Evolutionary conservation across 2,797 vertebrate genomes (phyloP).

Genomic region (Oophaga sylvatica): DNA sequence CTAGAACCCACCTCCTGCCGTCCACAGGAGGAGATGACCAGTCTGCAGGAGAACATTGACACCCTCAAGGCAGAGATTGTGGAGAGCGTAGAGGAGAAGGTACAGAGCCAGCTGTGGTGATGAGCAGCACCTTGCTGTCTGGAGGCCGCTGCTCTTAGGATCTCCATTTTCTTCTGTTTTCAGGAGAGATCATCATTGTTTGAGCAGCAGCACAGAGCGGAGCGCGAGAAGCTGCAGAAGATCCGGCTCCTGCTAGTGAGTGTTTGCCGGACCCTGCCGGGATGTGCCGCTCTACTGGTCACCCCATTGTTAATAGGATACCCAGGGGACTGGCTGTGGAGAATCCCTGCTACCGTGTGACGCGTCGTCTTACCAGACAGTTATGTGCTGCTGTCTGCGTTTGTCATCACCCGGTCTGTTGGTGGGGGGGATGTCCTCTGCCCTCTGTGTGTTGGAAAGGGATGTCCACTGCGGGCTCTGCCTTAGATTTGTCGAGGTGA

Average conservation of each 20-base stretch:
- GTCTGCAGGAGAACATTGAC: constrained; percentile 88
- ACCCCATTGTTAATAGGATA: too few relatives aligned
- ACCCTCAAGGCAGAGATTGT: constrained; percentile 79
- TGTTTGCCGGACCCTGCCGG: constrained; percentile 12
- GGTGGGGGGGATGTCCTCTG: too few relatives aligned
- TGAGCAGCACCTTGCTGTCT: not conserved
- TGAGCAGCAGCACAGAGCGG: constrained; percentile 85
- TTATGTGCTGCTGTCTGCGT: too few relatives aligned
- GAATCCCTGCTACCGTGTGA: too few relatives aligned
- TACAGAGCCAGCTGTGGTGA: constrained; percentile 57
- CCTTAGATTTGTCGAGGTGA: too few relatives aligned
- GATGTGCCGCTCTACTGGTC: too few relatives aligned
- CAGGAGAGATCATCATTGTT: constrained; percentile 86
- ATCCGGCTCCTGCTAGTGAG: constrained; percentile 94
- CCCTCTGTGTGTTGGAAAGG: too few relatives aligned
- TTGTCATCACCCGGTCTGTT: too few relatives aligned
- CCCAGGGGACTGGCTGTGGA: too few relatives aligned
- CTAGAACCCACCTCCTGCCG: not conserved
- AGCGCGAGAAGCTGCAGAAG: constrained; percentile 92
- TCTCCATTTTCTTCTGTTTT: not conserved
- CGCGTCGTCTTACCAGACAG: too few relatives aligned
- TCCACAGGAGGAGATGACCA: constrained; percentile 90
- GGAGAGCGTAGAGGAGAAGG: constrained; percentile 84
- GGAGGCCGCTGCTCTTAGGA: not conserved
- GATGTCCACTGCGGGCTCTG: too few relatives aligned